Percentiles rank a stretch among this genome's conserved stretches.
Conservation (phyloP, 2,797 vertebrate species). For the Acanthurus lineatus region DNA sequence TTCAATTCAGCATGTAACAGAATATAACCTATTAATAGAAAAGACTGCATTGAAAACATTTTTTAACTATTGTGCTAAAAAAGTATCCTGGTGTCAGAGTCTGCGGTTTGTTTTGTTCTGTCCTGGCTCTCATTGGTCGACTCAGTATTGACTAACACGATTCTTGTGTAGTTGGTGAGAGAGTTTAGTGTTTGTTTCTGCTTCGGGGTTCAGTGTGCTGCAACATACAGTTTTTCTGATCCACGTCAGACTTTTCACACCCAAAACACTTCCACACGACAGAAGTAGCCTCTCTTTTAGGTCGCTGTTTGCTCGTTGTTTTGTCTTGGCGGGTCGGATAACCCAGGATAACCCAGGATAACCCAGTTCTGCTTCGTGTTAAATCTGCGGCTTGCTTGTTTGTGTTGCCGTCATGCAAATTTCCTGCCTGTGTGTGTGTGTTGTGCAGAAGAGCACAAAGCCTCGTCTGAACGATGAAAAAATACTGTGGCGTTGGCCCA, state of each 20-base stretch:
- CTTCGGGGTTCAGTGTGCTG: background rate
- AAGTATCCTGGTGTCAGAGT: too few relatives aligned
- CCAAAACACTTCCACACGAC: background rate
- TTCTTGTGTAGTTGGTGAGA: background rate
- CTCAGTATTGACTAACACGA: background rate
- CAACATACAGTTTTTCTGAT: background rate
- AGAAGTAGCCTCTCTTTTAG: background rate
- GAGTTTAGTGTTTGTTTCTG: background rate
- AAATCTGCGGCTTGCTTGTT: background rate
- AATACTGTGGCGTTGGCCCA: too few relatives aligned
- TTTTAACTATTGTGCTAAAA: too few relatives aligned
- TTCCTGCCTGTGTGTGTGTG: background rate
- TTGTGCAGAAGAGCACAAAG: background rate
- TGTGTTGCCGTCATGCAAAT: background rate
- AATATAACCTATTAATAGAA: too few relatives aligned
- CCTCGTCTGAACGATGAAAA: background rate
- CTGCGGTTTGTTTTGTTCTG: too few relatives aligned
- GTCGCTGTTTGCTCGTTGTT: background rate
- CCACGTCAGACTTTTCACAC: background rate
- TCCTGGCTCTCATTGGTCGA: too few relatives aligned
- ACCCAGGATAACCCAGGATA: too few relatives aligned
- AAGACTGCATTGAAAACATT: too few relatives aligned
- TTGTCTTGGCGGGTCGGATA: background rate
- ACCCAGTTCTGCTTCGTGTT: background rate
- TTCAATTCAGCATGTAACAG: background rate